Evolutionary conservation across 2,888 invertebrate species (phyloP).

Genomic region (Coronaproctus castanopsis): DNA sequence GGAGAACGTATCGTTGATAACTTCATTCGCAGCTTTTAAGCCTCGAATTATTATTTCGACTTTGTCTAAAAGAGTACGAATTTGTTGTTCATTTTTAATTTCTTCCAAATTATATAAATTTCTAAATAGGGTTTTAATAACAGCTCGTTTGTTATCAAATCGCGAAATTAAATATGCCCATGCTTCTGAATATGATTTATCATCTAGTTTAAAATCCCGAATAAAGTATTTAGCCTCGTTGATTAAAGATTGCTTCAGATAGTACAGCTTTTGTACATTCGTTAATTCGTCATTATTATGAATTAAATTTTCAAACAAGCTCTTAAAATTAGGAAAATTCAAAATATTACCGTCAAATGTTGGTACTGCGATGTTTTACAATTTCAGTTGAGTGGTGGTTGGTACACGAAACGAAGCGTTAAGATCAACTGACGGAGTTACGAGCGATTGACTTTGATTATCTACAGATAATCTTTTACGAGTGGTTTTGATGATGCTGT

Average conservation of each 20-base stretch:
- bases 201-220: constrained; percentile 5
- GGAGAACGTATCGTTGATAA: constrained; percentile 1
- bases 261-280: constrained; percentile 3
- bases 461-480: too few species aligned
- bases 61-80: constrained; percentile 2
- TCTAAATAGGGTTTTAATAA: background rate
- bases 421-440: too few species aligned
- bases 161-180: constrained; percentile 1
- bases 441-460: too few species aligned
- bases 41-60: constrained; percentile 1
- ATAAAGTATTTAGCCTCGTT: background rate
- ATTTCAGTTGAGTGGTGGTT: background rate
- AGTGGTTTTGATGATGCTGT: too few species aligned
- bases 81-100: background rate
- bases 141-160: constrained; percentile 1
- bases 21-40: background rate
- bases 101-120: background rate
- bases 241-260: background rate
- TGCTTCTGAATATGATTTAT: background rate
- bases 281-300: constrained; percentile 1
- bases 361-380: background rate
- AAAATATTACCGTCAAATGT: constrained; percentile 2
- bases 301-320: background rate
- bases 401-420: background rate
- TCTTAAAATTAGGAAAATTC: background rate